phyloP scores from a whole-genome alignment of 2,888 invertebrate species.

The Drosophila paracracens region DNA sequence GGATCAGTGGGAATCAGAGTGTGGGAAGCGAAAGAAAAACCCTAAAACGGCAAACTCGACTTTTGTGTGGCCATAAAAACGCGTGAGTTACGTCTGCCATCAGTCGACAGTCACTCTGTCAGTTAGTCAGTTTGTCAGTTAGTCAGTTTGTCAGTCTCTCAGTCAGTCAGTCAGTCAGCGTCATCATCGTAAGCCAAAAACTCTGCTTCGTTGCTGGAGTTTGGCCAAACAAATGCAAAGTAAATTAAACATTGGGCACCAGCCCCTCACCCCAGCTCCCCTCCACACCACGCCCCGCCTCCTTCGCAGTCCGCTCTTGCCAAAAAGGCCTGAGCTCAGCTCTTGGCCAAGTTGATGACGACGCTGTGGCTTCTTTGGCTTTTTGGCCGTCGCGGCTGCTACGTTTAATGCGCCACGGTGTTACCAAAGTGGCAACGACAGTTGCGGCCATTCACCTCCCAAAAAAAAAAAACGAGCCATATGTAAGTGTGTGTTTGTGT shows the following conservation, averaged over 20 bases:
- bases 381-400: slow-evolving; percentile 63
- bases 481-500: slow-evolving; percentile 38
- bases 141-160: slow-evolving; percentile 29
- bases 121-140: slow-evolving; percentile 30
- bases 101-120: slow-evolving; percentile 31
- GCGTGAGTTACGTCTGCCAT: slow-evolving; percentile 66
- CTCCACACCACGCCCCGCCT: not conserved
- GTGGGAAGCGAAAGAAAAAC: slow-evolving; percentile 66
- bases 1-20: slow-evolving; percentile 67
- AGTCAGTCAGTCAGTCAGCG: slow-evolving; percentile 31
- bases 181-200: slow-evolving; percentile 55
- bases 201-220: slow-evolving; percentile 38
- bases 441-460: slow-evolving; percentile 83
- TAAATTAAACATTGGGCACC: slow-evolving; percentile 67
- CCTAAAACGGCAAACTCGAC: slow-evolving; percentile 49
- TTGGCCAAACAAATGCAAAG: slow-evolving; percentile 76
- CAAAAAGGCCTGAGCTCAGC: slow-evolving; percentile 51
- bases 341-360: slow-evolving; percentile 64
- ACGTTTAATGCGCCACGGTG: slow-evolving; percentile 78
- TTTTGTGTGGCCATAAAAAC: slow-evolving; percentile 76
- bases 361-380: slow-evolving; percentile 57
- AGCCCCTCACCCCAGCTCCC: slow-evolving; percentile 8
- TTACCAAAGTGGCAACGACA: slow-evolving; percentile 80
- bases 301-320: slow-evolving; percentile 25
- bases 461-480: slow-evolving; percentile 53